Conservation (phyloP, 2,888 invertebrate species). For the Drosophila glabriapex region DNA sequence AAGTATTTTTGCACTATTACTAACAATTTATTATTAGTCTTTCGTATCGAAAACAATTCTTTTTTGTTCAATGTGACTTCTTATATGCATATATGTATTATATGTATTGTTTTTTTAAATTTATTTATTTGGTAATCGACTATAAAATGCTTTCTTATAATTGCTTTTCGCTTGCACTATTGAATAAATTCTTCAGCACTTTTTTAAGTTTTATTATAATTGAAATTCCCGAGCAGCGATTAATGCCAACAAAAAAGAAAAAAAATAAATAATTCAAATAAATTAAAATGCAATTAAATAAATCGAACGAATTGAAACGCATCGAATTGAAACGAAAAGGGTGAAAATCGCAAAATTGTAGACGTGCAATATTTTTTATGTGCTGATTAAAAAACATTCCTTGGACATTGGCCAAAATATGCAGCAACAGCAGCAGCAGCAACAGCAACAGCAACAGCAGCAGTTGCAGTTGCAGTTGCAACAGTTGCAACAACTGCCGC, state of each 20-base stretch:
- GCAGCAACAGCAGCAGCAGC: conserved; percentile 45
- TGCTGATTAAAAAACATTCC: conserved; percentile 84
- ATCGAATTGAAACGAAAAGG: conserved; percentile 38
- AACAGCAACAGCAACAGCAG: conserved; percentile 50
- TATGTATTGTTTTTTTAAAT: conserved; percentile 26
- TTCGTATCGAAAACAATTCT: background rate
- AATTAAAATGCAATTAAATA: conserved; percentile 83
- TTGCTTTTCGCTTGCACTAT: conserved; percentile 79
- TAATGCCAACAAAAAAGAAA: conserved; percentile 83
- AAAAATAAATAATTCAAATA: conserved; percentile 83
- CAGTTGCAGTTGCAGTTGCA: conserved; percentile 54
- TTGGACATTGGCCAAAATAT: conserved; percentile 84
- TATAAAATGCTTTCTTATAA: conserved; percentile 80
- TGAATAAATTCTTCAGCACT: conserved; percentile 79
- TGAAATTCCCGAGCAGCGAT: conserved; percentile 82
- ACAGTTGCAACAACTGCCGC: conserved; percentile 28
- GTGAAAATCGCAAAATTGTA: conserved; percentile 70
- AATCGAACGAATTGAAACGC: conserved; percentile 67
- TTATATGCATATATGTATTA: conserved; percentile 3
- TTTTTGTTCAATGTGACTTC: background rate
- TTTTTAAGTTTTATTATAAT: conserved; percentile 82
- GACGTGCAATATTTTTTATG: conserved; percentile 83
- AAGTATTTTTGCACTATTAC: background rate
- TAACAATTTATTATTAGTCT: background rate
- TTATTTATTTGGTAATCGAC: conserved; percentile 57